A percentile compares a stretch with the other conserved stretches of the same genome.
phyloP scores from a whole-genome alignment of 2,113 vertebrate species.

The Sialia sialis region DNA sequence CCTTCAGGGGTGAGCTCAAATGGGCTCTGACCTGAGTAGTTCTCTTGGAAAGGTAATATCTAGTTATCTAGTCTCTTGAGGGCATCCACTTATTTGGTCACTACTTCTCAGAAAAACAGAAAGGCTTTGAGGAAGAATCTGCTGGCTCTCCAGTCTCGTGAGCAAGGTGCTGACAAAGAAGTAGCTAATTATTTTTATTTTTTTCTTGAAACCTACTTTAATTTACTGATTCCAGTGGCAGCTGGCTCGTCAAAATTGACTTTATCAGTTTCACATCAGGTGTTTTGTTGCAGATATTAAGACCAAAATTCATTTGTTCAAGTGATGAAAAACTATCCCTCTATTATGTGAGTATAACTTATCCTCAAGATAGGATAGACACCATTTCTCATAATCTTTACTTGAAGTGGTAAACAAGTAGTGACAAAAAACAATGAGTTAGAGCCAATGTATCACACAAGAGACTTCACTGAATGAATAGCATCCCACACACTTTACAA shows the following conservation, averaged over 20 bases:
- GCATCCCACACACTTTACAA: not conserved
- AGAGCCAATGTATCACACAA: not conserved
- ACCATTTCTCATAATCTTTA: not conserved
- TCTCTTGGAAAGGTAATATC: not conserved
- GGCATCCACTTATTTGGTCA: not conserved
- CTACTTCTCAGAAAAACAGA: not conserved
- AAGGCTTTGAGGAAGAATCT: not conserved
- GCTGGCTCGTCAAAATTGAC: not conserved
- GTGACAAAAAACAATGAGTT: not conserved
- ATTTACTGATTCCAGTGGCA: not conserved
- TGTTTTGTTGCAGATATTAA: not conserved
- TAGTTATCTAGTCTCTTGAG: not conserved
- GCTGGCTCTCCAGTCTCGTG: not conserved
- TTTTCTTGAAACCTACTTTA: not conserved
- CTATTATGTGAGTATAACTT: not conserved
- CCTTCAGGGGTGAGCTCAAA: not conserved
- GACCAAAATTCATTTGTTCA: not conserved
- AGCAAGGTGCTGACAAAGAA: not conserved
- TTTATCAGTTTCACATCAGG: not conserved
- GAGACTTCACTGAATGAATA: not conserved
- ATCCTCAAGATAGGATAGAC: not conserved
- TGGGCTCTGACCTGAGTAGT: not conserved
- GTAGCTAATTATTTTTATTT: not conserved
- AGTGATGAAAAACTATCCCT: not conserved
- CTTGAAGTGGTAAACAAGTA: slow-evolving; percentile 2